Base-by-base conservation (phyloP, 2,113 vertebrate genomes). In the Equus przewalskii region DNA sequence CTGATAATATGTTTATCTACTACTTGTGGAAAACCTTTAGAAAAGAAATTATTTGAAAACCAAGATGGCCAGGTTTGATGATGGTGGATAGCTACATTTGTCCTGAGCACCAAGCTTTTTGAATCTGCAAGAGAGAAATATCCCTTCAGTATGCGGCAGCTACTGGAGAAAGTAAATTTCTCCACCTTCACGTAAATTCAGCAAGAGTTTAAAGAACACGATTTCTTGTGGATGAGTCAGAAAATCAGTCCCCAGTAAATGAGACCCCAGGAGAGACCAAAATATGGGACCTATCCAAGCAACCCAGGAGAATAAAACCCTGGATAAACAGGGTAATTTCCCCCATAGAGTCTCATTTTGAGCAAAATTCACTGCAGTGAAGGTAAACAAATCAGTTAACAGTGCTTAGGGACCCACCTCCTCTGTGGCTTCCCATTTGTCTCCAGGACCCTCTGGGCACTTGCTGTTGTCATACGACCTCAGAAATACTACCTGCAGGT, bases 351-450 rank as follows among this genome's bases (percentile, higher is more conserved):
- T 49, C 64, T 60, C 76, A 24, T 75, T 85, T 85, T 93, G 41
- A 46, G 70, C 8, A 93, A 76, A 76, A 76, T 33, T 19, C n/a
- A 56, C 18, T 7, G 30, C 41, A 70, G 16, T 62, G 44, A 41
- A 36, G 13, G 33, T 49, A 69, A 87, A 80, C 33, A 70, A 70
- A 30, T 51, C 28, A 3, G 3, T 14, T 78, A 69, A 60, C 11
- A 0, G 46, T 36, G 44, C n/a, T 65, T 80, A 62, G 64, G 84
- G 84, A 72, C 24, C 41, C 26, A 72, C 6, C n/a, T 51, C 16
- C 64, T 88, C 64, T 41, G 75, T 88, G 92, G 84, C 36, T 70
- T 80, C 33, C 41, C 88, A n/a, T 87, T 87, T 86, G 7, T 44
- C 21, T 88, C 65, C 72, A 30, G 41, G 30, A 80, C 51, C 24